Evolutionary conservation across 2,888 invertebrate genomes (phyloP), one percentile per base, ranked within the genome.

Genomic region (Orgyia antiqua): DNA sequence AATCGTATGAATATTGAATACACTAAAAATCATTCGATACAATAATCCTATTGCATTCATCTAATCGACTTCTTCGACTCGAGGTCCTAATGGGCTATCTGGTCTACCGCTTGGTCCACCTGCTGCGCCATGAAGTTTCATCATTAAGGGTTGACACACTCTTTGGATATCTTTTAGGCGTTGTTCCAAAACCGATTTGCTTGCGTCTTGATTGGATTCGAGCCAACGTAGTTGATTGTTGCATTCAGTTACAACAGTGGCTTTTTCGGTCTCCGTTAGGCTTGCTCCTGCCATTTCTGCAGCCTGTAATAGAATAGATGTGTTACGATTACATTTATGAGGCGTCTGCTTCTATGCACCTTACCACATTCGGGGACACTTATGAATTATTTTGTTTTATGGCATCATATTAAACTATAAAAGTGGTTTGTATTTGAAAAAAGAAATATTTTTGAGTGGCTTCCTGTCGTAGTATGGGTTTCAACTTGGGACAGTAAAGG

Each of bases 81-180:
- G 92, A 7, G 91, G 91, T 0, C 89, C 90, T 2, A 68, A 68
- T 9, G 80, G 65, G 30, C 79, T 61, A 32, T 57, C 46, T 24
- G 76, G 51, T 45, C 80, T 48, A 24, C 65, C 51, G 48, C 60
- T 59, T 25, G 73, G 56, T 2, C 69, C 72, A 0, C 36, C 49
- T 5, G n/a, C 27, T 0, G 87, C 87, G 28, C 91, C 92, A 50
- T 94, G 94, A n/a, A 95, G 73, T 61, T 94, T 95, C 66, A 93
- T 89, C 91, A 96, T 95, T 24, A 94, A 87, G 0, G 95, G 94
- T 29, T 90, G 89, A 60, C 94, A 94, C 10, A 92, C 89, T 10
- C 87, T 87, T 65, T 95, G 94, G 10, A 93, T 79, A 29, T 93
- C 91, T 58, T 93, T 92, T 51, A 95, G 74, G 55, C 91, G 93